phyloP scores from a whole-genome alignment of 30 jellyfish, hydroid and myxozoan genomes.

The Mastigias papua region DNA sequence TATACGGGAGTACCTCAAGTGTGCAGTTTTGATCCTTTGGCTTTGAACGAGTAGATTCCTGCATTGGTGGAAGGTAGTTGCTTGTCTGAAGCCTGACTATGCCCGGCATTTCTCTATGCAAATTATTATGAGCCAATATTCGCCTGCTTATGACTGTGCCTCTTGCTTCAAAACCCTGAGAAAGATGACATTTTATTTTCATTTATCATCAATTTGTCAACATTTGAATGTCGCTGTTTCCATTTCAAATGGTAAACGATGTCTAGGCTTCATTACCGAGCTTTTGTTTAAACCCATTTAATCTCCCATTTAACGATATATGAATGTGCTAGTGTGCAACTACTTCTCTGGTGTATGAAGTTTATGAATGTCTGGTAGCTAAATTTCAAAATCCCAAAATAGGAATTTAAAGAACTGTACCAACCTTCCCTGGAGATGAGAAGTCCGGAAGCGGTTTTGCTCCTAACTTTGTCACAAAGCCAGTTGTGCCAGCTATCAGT shows the following conservation, averaged over 20 bases:
- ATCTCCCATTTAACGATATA: too few species aligned
- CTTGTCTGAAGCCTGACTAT: constrained; percentile 68
- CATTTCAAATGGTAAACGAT: too few species aligned
- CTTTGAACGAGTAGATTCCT: neutral
- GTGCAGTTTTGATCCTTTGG: constrained; percentile 26
- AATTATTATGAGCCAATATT: constrained; percentile 45
- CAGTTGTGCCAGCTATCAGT: constrained; percentile 69
- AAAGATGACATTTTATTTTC: too few species aligned
- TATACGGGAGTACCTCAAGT: constrained; percentile 39
- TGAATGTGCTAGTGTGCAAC: too few species aligned
- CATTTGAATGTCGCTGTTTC: too few species aligned
- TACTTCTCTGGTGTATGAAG: too few species aligned
- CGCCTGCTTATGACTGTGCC: constrained; percentile 78
- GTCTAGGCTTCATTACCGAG: too few species aligned
- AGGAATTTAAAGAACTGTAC: too few species aligned
- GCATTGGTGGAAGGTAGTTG: constrained; percentile 49
- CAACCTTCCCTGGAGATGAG: constrained; percentile 80
- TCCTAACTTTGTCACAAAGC: constrained; percentile 67
- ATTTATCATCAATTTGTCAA: too few species aligned
- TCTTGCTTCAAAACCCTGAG: constrained; percentile 88
- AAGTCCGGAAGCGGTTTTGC: constrained; percentile 86
- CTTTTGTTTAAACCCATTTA: too few species aligned
- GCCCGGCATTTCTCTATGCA: constrained; percentile 54
- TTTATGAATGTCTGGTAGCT: too few species aligned
- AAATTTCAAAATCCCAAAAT: too few species aligned